Base-by-base conservation (phyloP, 2,113 vertebrate genomes). In the Camelus dromedarius region DNA sequence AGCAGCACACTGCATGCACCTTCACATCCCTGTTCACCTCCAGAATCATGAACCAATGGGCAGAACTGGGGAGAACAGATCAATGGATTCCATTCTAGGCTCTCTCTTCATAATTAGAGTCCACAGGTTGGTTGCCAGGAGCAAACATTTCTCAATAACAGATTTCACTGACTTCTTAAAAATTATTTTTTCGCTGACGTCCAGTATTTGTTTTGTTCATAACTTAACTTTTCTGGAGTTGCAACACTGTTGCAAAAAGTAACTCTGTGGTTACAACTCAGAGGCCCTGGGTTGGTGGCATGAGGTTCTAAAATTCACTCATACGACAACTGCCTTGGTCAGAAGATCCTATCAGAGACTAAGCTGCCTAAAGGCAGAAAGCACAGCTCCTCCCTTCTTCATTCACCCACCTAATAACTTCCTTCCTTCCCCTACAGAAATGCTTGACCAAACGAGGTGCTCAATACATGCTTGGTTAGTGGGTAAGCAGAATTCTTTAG, bases 91-190 rank as follows among this genome's bases (percentile, higher is more conserved):
- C 52, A 80, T 76, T 75, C 82, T 64, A 64, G 52, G n/a, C 10
- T 66, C 38, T 28, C 52, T 84, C 75, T 96, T n/a, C 62, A 73
- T 35, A 91, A 22, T 48, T 83, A 77, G 58, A 89, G 42, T 22
- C 50, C 26, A 64, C 35, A 66, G 79, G 48, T 58, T 90, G 80
- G 79, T 58, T 56, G 20, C 28, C 38, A 93, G 35, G n/a, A 95
- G 64, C n/a, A 96, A 95, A 75, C 48, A 94, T 73, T 91, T 92
- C 62, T 80, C 67, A 60, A 75, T n/a, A 93, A 89, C 50, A 72
- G 75, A 86, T 95, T 85, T 93, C 84, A 82, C 9, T 52, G 46
- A 87, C 46, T 95, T 85, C 66, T 92, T 50, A 93, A 88, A 95
- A 84, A 56, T 30, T 81, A 48, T 69, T 73, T 82, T 91, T 96